phyloP scores from a whole-genome alignment of 2,113 vertebrate genomes.

The Phylloscopus trochiloides region DNA sequence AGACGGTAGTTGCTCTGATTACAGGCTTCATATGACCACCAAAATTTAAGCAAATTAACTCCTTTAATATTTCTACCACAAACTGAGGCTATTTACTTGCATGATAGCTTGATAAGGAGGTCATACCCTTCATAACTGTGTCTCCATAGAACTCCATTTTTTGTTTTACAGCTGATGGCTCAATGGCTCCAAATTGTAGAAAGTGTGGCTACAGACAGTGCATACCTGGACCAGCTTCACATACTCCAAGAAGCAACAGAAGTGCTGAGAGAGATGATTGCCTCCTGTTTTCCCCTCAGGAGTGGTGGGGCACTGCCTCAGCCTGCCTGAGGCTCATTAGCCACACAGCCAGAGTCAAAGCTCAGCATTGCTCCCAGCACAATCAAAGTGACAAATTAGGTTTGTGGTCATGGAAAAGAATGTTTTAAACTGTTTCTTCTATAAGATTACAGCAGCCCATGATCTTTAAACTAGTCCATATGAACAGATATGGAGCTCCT shows the following conservation, averaged over 20 bases:
- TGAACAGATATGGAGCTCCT: not conserved
- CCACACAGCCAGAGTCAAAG: not conserved
- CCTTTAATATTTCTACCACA: not conserved
- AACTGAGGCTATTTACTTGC: not conserved
- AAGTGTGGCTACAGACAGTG: not conserved
- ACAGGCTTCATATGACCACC: not conserved
- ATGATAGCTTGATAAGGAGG: not conserved
- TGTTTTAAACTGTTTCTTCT: not conserved
- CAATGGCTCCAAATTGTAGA: not conserved
- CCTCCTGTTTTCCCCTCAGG: not conserved
- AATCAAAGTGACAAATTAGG: not conserved
- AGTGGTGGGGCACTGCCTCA: not conserved
- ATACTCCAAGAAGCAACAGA: not conserved
- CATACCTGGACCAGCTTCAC: not conserved
- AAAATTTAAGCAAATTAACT: not conserved
- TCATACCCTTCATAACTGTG: not conserved
- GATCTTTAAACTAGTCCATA: not conserved
- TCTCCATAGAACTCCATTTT: not conserved
- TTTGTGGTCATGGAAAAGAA: not conserved
- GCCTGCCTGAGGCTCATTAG: not conserved
- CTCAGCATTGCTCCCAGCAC: not conserved
- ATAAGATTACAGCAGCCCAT: not conserved
- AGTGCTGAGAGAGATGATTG: not conserved
- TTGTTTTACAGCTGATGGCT: not conserved
- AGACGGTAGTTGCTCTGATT: not conserved